Base-by-base conservation (phyloP, 2,888 invertebrate species). In the Sesamia inferens region DNA sequence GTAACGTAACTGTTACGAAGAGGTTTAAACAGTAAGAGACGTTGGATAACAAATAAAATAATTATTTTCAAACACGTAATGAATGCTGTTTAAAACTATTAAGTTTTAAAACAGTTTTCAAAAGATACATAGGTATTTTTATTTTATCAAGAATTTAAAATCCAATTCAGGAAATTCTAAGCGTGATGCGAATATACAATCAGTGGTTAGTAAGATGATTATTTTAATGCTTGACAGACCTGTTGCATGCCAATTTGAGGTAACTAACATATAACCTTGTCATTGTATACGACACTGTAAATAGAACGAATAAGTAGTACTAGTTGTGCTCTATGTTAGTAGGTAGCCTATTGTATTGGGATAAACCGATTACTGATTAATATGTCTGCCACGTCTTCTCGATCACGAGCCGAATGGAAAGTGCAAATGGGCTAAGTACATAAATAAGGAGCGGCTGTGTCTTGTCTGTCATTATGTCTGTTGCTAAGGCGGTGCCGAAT, bases 121-220 rank as follows among this genome's bases (percentile, higher is more conserved):
- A 92, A 91, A 88, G 1, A 31, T 31, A 79, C 71, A 66, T 74
- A 79, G 71, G 67, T 75, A 88, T 89, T 90, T 82, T 85, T 88
- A 88, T 89, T 88, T 87, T 83, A 85, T 87, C 85, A 86, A 87
- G 88, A 88, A 82, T 85, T 88, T 88, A 88, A 88, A 87, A 88
- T 85, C 80, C 77, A 84, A 87, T 87, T 87, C 87, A 91, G 89
- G 89, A 90, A 90, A 90, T 90, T 88, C 89, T 88, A 85, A 66
- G 58, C 90, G 88, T 88, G 93, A 87, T 87, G 75, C 77, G 92
- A 92, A 93, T 94, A 87, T 76, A 74, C 81, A 87, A 87, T 78
- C 54, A 71, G 67, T 66, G 74, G 80, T 81, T 81, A 87, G 83
- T 85, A 83, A 85, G 85, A 86, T 82, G 71, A 82, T 76, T 79